Evolutionary conservation across 2,113 vertebrate species (phyloP).

Genomic region (Megalops atlanticus): DNA sequence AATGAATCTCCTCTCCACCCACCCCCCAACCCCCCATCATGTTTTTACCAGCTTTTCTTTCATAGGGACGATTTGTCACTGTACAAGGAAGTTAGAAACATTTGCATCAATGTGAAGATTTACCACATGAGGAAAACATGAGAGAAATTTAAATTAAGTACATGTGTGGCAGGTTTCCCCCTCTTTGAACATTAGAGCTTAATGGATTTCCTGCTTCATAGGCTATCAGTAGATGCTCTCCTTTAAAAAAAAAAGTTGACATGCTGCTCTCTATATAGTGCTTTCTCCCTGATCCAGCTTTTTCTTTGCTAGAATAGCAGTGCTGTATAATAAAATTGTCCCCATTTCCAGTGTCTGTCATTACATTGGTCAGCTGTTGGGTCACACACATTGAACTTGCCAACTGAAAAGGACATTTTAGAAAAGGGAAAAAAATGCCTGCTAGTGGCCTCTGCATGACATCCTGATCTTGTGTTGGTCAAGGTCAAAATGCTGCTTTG

Average conservation of each 20-base stretch:
- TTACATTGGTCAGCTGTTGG: slow-evolving; percentile 51
- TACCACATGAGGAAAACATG: not conserved
- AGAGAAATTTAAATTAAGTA: not conserved
- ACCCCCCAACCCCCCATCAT: not conserved
- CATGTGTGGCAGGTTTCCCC: not conserved
- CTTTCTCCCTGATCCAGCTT: slow-evolving; percentile 22
- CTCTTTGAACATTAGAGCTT: not conserved
- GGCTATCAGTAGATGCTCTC: slow-evolving; percentile 6
- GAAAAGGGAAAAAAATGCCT: slow-evolving; percentile 61
- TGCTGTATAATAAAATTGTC: slow-evolving; percentile 32
- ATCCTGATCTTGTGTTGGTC: slow-evolving; percentile 49
- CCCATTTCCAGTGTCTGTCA: slow-evolving; percentile 2
- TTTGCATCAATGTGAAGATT: not conserved
- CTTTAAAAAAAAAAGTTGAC: not conserved
- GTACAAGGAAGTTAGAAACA: not conserved
- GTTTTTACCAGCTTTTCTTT: slow-evolving; percentile 4
- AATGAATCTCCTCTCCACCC: not conserved
- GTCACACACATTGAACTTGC: slow-evolving; percentile 50
- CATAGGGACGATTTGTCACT: not conserved
- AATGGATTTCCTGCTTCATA: not conserved
- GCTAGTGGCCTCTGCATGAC: slow-evolving; percentile 71
- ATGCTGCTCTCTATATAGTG: not conserved
- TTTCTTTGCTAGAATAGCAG: slow-evolving; percentile 21
- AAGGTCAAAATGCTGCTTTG: slow-evolving; percentile 67
- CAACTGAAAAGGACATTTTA: slow-evolving; percentile 51